A percentile compares a stretch with the other conserved stretches of the same genome.
phyloP scores from a whole-genome alignment of 2,888 invertebrate species.

The Drosophila kambysellisi region DNA sequence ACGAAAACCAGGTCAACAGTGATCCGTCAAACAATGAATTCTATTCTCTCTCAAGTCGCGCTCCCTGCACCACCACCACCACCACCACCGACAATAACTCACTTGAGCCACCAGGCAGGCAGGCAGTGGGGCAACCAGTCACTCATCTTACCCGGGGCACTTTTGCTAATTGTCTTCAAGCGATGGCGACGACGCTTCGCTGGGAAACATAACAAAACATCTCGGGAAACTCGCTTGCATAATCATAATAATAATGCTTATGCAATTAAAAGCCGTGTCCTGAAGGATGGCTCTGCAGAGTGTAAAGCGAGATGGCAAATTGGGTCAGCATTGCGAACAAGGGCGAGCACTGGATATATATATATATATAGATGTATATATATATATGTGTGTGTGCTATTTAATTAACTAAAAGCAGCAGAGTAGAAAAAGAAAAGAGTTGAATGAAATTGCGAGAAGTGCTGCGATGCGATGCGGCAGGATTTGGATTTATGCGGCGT shows the following conservation, averaged over 20 bases:
- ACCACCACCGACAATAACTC: constrained; percentile 11
- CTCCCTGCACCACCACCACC: not conserved
- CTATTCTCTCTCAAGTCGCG: constrained; percentile 5
- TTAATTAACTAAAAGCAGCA: constrained; percentile 66
- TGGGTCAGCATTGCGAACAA: constrained; percentile 37
- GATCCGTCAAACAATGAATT: constrained; percentile 34
- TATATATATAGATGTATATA: not conserved
- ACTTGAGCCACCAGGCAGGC: constrained; percentile 19
- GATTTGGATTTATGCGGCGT: constrained; percentile 49
- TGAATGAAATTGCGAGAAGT: constrained; percentile 2
- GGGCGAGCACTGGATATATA: constrained; percentile 35
- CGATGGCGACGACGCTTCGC: constrained; percentile 36
- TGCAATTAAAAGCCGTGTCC: constrained; percentile 71
- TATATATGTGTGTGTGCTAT: constrained; percentile 38
- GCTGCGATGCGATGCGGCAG: constrained; percentile 2
- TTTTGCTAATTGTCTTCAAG: constrained; percentile 73
- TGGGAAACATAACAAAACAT: constrained; percentile 37
- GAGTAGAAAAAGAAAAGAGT: constrained; percentile 13
- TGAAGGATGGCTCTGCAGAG: constrained; percentile 29
- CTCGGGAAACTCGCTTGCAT: constrained; percentile 56
- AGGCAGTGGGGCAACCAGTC: constrained; percentile 9
- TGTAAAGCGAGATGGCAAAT: constrained; percentile 12
- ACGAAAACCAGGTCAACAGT: constrained; percentile 39
- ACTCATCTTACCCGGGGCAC: constrained; percentile 51
- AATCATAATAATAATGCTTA: constrained; percentile 52